Percentiles rank a stretch among this genome's conserved stretches.
These are phyloP conservation scores for Dichetophora obliterata DNA, from an alignment of 2,888 invertebrate genomes.

Conservation along the genomic window DNA sequence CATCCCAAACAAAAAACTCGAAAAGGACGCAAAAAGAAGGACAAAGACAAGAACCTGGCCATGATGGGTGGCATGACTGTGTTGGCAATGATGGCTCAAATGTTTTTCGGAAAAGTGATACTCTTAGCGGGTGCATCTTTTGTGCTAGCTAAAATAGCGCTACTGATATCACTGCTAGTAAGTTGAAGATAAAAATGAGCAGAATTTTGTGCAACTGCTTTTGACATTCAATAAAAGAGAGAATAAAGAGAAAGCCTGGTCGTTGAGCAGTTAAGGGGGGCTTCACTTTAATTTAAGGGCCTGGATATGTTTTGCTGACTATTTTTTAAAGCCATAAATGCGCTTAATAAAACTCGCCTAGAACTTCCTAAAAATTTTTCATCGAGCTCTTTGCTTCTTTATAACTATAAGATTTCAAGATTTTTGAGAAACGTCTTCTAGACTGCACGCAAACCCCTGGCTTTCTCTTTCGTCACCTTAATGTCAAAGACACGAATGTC, in stretches of 20 bases:
- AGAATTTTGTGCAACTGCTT: background rate
- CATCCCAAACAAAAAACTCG: slow-evolving; percentile 45
- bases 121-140: slow-evolving; percentile 78
- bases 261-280: background rate
- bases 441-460: background rate
- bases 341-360: no score
- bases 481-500: background rate
- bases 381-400: no score
- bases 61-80: slow-evolving; percentile 76
- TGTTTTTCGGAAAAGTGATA: slow-evolving; percentile 78
- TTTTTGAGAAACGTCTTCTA: no score
- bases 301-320: no score
- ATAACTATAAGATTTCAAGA: no score
- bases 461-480: background rate
- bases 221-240: background rate
- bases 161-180: slow-evolving; percentile 74
- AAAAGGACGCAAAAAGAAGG: slow-evolving; percentile 73
- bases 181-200: slow-evolving; percentile 51
- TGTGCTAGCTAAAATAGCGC: slow-evolving; percentile 76
- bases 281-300: no score
- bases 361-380: no score
- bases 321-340: no score
- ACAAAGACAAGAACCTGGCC: slow-evolving; percentile 71
- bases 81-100: slow-evolving; percentile 76
- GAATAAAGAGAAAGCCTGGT: background rate